Percentiles rank a stretch among this genome's conserved stretches.
Conservation (phyloP, 2,888 invertebrate species). For the Crematogaster levior region DNA sequence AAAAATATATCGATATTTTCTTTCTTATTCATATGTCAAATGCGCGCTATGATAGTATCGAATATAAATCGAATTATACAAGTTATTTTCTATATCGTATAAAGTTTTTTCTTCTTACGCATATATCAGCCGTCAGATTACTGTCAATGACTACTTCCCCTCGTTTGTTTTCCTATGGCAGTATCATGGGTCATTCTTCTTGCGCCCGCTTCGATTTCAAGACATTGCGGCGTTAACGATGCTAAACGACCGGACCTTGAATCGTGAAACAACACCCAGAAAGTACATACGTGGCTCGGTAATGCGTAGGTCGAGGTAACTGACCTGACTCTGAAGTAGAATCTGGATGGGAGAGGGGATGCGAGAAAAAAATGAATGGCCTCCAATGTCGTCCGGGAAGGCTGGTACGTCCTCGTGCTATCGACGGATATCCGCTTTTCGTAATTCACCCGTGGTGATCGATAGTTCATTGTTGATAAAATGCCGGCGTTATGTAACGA, state of each 20-base stretch:
- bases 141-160: conserved; percentile 36
- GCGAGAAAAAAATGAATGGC: conserved; percentile 26
- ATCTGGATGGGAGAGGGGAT: not conserved
- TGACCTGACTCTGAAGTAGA: conserved; percentile 51
- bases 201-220: conserved; percentile 19
- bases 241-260: conserved; percentile 59
- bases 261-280: conserved; percentile 22
- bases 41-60: not conserved
- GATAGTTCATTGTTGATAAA: conserved; percentile 48
- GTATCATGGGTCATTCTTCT: conserved; percentile 47
- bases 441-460: conserved; percentile 52
- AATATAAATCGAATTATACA: not conserved
- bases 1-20: not conserved
- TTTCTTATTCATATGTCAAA: not conserved
- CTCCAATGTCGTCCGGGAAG: conserved; percentile 53
- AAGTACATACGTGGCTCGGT: conserved; percentile 4
- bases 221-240: conserved; percentile 46
- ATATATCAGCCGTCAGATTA: not conserved
- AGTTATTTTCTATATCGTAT: not conserved
- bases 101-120: not conserved
- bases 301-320: conserved; percentile 60
- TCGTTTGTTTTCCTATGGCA: conserved; percentile 32
- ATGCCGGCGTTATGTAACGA: conserved; percentile 2
- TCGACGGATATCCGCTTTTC: conserved; percentile 62
- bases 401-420: conserved; percentile 45